Conservation (phyloP, 2,113 vertebrate species). For the Zosterops pallidus region DNA sequence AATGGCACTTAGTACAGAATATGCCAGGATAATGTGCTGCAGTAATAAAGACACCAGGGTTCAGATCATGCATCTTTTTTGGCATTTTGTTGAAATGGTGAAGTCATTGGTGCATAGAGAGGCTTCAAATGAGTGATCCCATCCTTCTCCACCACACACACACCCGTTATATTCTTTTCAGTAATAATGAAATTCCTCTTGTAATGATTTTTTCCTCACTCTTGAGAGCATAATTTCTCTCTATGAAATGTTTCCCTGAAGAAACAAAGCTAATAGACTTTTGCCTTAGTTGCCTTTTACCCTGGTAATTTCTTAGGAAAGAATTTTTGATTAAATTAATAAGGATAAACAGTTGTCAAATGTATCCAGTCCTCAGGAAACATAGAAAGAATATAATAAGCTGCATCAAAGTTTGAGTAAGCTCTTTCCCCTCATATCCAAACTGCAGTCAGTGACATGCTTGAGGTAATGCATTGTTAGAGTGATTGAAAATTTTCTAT, state of each 20-base stretch:
- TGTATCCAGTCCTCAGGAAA: neutral
- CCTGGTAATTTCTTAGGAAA: neutral
- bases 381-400: neutral
- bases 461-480: neutral
- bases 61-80: slow-evolving; percentile 31
- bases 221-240: slow-evolving; percentile 17
- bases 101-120: slow-evolving; percentile 49
- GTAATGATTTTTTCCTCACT: neutral
- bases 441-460: neutral
- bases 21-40: neutral
- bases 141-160: neutral
- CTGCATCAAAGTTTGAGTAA: neutral
- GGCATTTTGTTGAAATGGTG: slow-evolving; percentile 32
- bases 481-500: neutral
- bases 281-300: slow-evolving; percentile 37
- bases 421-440: neutral
- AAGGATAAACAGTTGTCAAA: slow-evolving; percentile 13
- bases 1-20: slow-evolving; percentile 7
- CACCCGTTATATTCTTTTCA: slow-evolving; percentile 9
- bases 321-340: slow-evolving; percentile 24
- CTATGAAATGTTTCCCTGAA: neutral
- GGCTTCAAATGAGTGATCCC: slow-evolving; percentile 22
- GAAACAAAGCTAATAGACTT: neutral
- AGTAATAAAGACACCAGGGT: slow-evolving; percentile 32
- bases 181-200: slow-evolving; percentile 19